These are phyloP conservation scores for Maccullochella peelii DNA, from an alignment of 2,113 vertebrate species.

Conservation along the genomic window DNA sequence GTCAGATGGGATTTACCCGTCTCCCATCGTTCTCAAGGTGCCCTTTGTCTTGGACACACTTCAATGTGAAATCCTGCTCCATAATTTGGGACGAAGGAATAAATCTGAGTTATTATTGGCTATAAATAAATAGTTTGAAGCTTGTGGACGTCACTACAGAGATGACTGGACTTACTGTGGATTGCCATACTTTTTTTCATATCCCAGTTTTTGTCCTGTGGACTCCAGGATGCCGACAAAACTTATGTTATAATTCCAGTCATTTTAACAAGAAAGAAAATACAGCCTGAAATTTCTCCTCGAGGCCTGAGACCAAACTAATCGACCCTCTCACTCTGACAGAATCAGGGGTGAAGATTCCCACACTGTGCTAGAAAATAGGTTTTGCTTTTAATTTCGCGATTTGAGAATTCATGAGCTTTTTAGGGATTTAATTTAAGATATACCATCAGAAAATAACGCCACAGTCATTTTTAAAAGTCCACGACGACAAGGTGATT, in stretches of 20 bases:
- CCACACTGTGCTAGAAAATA: conserved; percentile 30
- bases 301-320: conserved; percentile 3
- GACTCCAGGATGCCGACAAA: conserved; percentile 1
- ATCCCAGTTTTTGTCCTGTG: background rate
- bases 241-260: background rate
- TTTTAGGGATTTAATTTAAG: background rate
- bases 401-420: background rate
- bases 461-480: background rate
- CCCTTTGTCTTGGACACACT: conserved; percentile 22
- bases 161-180: conserved; percentile 18
- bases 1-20: conserved; percentile 29
- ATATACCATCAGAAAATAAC: background rate
- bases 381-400: background rate
- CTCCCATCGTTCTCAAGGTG: conserved; percentile 30
- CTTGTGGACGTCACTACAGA: conserved; percentile 6
- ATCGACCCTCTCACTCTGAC: background rate
- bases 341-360: conserved; percentile 3
- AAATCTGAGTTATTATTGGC: conserved; percentile 23
- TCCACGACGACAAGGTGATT: background rate
- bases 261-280: background rate
- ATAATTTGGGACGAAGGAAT: conserved; percentile 5
- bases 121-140: background rate
- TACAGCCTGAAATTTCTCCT: background rate
- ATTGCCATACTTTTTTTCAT: background rate
- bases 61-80: conserved; percentile 15